Base-by-base conservation (phyloP, 2,888 invertebrate genomes). In the Chymomyza procnemis region DNA sequence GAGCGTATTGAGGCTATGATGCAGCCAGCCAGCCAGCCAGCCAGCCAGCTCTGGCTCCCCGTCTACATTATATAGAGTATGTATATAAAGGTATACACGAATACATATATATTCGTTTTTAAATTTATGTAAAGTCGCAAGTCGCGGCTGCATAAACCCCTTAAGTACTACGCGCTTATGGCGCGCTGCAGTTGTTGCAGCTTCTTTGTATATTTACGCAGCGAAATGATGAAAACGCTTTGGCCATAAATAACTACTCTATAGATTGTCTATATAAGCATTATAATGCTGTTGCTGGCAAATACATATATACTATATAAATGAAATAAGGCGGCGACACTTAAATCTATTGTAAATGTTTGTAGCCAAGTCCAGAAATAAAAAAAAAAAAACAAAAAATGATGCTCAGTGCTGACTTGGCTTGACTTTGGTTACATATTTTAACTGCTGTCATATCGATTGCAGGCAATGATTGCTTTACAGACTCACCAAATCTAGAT, bases 1-100 rank as follows among this genome's bases (percentile, higher is more conserved):
- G 70, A 66, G 70, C 73, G 70, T 75, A 77, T 78, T 78, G 74
- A 78, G 71, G 73, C 61, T 56, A 30, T 74, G 67, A n/a, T n/a
- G n/a, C n/a, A n/a, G n/a, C n/a, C n/a, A n/a, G n/a, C n/a, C n/a
- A n/a, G n/a, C n/a, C n/a, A n/a, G n/a, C n/a, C n/a, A n/a, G n/a
- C n/a, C n/a, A n/a, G n/a, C n/a, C n/a, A n/a, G n/a, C n/a, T n/a
- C n/a, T n/a, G n/a, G n/a, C n/a, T n/a, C n/a, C n/a, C n/a, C n/a
- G n/a, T n/a, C n/a, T n/a, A 41, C 12, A 41, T 41, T 41, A 41
- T 41, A 12, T 41, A 41, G 0, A 41, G 34, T 41, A 41, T 41
- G 12, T 41, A 41, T 41, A 41, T 12, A 9, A 41, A 3, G 6
- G 34, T 41, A 12, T 9, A 12, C 30, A 30, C 30, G 3, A 30